These are phyloP conservation scores for Ostrea denselamellosa DNA, from an alignment of 1,140 invertebrate genomes.

Conservation along the genomic window DNA sequence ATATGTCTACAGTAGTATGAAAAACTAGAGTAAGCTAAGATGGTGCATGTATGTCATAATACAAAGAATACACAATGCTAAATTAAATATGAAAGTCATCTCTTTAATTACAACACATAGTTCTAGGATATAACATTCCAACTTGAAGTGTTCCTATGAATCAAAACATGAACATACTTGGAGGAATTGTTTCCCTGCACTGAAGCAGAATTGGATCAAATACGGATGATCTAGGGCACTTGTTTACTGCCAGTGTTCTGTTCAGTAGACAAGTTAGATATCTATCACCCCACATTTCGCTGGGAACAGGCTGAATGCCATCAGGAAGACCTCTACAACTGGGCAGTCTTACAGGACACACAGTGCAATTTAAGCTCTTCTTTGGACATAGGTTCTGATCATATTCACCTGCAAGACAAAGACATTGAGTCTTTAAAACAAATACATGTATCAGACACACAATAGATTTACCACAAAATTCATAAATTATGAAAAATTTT, in stretches of 20 bases:
- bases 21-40: no score
- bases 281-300: conserved; percentile 46
- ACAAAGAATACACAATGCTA: no score
- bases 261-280: conserved; percentile 50
- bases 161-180: not conserved
- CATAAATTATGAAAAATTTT: not conserved
- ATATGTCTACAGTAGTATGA: no score
- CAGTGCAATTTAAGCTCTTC: conserved; percentile 47
- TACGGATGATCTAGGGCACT: conserved; percentile 55
- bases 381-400: conserved; percentile 55
- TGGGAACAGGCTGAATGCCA: conserved; percentile 51
- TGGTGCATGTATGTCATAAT: no score
- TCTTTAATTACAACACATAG: no score
- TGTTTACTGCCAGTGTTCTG: conserved; percentile 50
- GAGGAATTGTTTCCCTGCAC: conserved; percentile 28
- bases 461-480: not conserved
- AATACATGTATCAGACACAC: no score
- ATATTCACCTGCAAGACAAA: conserved; percentile 61
- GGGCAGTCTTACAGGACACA: conserved; percentile 55
- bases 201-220: conserved; percentile 54
- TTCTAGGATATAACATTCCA: no score
- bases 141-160: not conserved
- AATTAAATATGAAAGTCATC: no score
- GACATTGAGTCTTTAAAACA: not conserved
- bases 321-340: conserved; percentile 60